Evolutionary conservation across 2,797 vertebrate species (phyloP).

Genomic region (Gouania willdenowi): DNA sequence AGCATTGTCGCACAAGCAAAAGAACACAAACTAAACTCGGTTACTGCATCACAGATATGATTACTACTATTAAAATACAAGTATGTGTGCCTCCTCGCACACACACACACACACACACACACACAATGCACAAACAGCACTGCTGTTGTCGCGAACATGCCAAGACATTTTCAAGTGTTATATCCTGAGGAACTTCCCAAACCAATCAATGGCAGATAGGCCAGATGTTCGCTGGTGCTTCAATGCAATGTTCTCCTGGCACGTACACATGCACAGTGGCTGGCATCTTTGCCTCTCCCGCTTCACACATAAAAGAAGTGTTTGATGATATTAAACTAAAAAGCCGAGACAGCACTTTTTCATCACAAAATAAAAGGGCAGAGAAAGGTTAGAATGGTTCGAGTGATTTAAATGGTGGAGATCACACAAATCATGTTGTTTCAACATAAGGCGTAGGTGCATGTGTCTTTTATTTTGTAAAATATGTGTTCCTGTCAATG

Average conservation of each 20-base stretch:
- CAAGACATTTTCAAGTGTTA: conserved; percentile 77
- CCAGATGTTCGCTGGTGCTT: conserved; percentile 86
- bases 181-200: conserved; percentile 67
- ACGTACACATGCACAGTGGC: conserved; percentile 63
- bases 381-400: neutral
- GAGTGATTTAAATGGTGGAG: too few relatives aligned
- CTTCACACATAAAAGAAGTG: conserved; percentile 45
- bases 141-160: conserved; percentile 89
- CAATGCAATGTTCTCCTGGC: conserved; percentile 52
- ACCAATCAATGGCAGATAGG: conserved; percentile 83
- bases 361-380: conserved; percentile 16
- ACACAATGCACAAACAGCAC: conserved; percentile 24
- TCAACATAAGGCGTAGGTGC: too few relatives aligned
- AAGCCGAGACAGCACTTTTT: conserved; percentile 49
- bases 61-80: too few relatives aligned
- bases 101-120: conserved; percentile 1
- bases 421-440: too few relatives aligned
- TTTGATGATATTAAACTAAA: conserved; percentile 48
- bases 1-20: conserved; percentile 29
- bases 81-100: too few relatives aligned
- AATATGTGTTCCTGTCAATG: too few relatives aligned
- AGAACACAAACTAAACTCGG: conserved; percentile 43
- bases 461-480: too few relatives aligned
- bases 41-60: conserved; percentile 19
- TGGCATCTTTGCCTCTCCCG: conserved; percentile 42